phyloP scores from a whole-genome alignment of 2,113 vertebrate genomes.

The Halichoerus grypus region DNA sequence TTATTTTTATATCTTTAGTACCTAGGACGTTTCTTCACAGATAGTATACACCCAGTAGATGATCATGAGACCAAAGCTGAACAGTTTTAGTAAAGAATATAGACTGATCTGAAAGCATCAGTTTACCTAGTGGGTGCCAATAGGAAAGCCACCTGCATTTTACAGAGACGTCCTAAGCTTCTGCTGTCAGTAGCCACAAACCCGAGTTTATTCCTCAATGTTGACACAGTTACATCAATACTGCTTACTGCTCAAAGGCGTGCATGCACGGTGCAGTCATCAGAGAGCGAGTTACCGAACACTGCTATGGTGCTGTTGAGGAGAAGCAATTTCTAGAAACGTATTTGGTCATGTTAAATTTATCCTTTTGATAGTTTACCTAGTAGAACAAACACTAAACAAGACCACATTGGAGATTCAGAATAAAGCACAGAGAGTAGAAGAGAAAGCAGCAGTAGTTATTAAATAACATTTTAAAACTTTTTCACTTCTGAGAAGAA shows the following conservation, averaged over 20 bases:
- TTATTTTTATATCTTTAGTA: neutral
- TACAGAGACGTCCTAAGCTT: neutral
- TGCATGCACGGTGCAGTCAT: neutral
- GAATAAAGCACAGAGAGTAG: conserved; percentile 71
- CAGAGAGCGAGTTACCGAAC: neutral
- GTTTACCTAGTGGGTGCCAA: neutral
- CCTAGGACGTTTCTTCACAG: neutral
- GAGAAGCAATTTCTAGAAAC: conserved; percentile 58
- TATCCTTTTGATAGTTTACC: conserved; percentile 46
- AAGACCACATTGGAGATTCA: conserved; percentile 66
- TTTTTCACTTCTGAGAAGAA: conserved; percentile 75
- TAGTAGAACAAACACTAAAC: conserved; percentile 68
- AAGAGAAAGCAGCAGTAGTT: conserved; percentile 77
- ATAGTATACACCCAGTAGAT: neutral
- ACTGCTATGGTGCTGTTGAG: neutral
- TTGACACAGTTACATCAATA: neutral
- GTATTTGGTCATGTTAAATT: conserved; percentile 46
- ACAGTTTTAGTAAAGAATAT: conserved; percentile 3
- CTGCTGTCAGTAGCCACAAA: conserved; percentile 27
- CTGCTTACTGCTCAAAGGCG: conserved; percentile 25
- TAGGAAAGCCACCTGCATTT: neutral
- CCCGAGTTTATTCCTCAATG: conserved; percentile 62
- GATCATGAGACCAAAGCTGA: neutral
- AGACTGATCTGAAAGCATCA: conserved; percentile 1
- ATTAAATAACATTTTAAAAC: conserved; percentile 76